These are phyloP conservation scores for Intellagama lesueurii DNA, from an alignment of 2,797 vertebrate species.

Conservation along the genomic window DNA sequence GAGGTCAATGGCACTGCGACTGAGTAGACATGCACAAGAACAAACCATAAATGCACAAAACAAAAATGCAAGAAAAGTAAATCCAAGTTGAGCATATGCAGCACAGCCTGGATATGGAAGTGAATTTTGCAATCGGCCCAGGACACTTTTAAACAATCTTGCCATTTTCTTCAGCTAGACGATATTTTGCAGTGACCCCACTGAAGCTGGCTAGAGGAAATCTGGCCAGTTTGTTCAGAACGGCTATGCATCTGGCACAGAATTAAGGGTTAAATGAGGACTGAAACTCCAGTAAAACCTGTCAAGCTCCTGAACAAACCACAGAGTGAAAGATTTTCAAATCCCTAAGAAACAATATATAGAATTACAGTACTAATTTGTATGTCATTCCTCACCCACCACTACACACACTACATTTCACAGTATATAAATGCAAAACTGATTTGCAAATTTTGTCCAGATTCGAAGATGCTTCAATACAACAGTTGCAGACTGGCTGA, in stretches of 20 bases:
- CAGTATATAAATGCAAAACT: not conserved
- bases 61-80: conserved; percentile 2
- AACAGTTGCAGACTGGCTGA: conserved; percentile 45
- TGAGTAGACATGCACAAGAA: not conserved
- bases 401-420: not conserved
- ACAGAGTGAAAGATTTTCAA: conserved; percentile 8
- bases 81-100: conserved; percentile 35
- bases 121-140: conserved; percentile 37
- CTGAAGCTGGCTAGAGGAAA: not conserved
- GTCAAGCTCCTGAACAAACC: not conserved
- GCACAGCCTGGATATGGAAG: conserved; percentile 34
- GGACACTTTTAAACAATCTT: conserved; percentile 40
- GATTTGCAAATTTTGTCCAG: conserved; percentile 50
- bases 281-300: conserved; percentile 20
- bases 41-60: not conserved
- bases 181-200: conserved; percentile 15
- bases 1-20: not conserved
- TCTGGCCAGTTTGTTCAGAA: not conserved
- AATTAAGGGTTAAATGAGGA: conserved; percentile 26
- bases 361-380: not conserved
- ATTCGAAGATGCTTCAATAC: conserved; percentile 47
- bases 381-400: not conserved
- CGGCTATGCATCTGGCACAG: not conserved
- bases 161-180: conserved; percentile 38
- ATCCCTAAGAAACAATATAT: not conserved